Evolutionary conservation across 2,797 vertebrate genomes (phyloP), one percentile per base, ranked within the genome.

Genomic region (Urosaurus nigricauda): DNA sequence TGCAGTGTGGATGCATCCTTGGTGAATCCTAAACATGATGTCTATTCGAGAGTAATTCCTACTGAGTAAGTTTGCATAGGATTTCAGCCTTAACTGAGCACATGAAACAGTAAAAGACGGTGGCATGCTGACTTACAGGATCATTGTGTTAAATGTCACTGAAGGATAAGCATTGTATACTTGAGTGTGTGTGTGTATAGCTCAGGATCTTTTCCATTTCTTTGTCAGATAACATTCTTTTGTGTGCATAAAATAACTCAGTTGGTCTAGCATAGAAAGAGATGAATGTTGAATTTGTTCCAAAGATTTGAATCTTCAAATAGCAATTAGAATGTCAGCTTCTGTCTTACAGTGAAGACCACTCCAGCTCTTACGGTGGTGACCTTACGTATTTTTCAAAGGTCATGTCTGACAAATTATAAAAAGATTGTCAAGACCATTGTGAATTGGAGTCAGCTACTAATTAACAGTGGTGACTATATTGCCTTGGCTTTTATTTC

Each of bases 191-290:
- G 7, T 51, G 47, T 26, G 24, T 21, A 13, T 16, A 24, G 47
- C 37, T 79, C 60, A 70, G 58, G 63, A 84, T 29, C 70, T 43
- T 70, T 43, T 65, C 65, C 29, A 35, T 32, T 43, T 84, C 74
- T 84, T 70, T 88, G 63, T 65, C 65, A 70, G 43, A 29, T 53
- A 71, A 71, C 29, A 19, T 73, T 75, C 35, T 73, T 87, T 87
- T 87, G 5, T 84, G 11, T 56, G 35, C 40, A 40, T 65, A 83
- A 32, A 51, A 84, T 53, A 56, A 58, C 47, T 16, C 29, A 68
- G 43, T 84, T 77, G 63, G 9, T 43, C 37, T 47, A 71, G 26
- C 35, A 70, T 40, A 70, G 63, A 51, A 77, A 84, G 82, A 88
- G 29, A 71, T 35, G 16, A 24, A n/a, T 84, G 70, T n/a, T 79